Conservation (phyloP, 2,888 invertebrate genomes). For the Macropis europaea region DNA sequence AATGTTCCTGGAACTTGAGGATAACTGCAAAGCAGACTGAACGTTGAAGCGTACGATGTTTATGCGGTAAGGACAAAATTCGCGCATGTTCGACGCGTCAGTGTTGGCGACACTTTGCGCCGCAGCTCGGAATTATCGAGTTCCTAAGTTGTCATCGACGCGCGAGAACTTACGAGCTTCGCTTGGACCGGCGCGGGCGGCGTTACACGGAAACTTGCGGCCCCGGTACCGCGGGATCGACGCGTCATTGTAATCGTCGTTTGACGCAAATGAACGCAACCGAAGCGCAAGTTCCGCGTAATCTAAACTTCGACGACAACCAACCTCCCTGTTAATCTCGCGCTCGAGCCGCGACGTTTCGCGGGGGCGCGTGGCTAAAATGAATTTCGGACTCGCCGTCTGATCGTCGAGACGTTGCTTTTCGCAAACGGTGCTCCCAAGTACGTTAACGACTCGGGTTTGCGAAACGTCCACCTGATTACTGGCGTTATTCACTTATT, state of each 20-base stretch:
- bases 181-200: constrained; percentile 10
- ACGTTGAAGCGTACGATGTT: no score
- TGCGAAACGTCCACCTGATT: no score
- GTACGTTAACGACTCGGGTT: no score
- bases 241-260: constrained; percentile 38
- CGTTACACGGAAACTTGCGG: constrained; percentile 10
- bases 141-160: no score
- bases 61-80: no score
- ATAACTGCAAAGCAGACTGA: no score
- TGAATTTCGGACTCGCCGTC: constrained; percentile 42
- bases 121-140: no score
- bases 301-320: constrained; percentile 50
- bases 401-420: constrained; percentile 41
- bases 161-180: no score
- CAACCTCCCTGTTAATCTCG: constrained; percentile 45
- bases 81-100: no score
- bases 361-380: constrained; percentile 37
- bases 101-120: no score
- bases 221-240: constrained; percentile 21
- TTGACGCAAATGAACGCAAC: constrained; percentile 38
- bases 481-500: no score
- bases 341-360: constrained; percentile 21
- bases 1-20: background rate
- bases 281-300: constrained; percentile 35
- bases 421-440: no score